Evolutionary conservation across 2,797 vertebrate species (phyloP), one percentile per base, ranked within the genome.

Genomic region (Nannoperca obscura): DNA sequence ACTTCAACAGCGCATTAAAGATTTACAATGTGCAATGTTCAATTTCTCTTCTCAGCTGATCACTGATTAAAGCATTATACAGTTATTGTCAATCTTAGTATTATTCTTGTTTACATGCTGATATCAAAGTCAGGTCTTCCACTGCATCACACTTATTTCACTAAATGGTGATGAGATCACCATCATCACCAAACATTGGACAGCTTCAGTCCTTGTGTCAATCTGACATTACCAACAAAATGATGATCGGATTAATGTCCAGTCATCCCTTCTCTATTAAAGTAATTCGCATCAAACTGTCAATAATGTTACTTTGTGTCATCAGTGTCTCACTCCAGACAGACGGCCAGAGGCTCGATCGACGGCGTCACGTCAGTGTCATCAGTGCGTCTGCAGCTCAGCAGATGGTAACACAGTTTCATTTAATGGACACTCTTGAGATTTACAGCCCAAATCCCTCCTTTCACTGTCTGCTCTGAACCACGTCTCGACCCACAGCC

Each of bases 341-440:
- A 83, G 79, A 83, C 20, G 30, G 71, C 55, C 50, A 57, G 17
- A 40, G 22, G 62, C 46, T 73, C 24, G 40, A 69, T 11, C 50
- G 61, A 76, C 79, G 71, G 63, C 65, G 30, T 86, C 74, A 82
- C 47, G n/a, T 79, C 71, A 42, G 75, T 70, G 77, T 88, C 76
- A 83, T 73, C 54, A 34, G 32, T 44, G 30, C 57, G 75, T 82
- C 76, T 86, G 85, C 63, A 50, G 83, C 70, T 80, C 58, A 86
- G 70, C 91, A 93, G 90, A 92, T 85, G 86, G 84, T 83, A 76
- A 59, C 59, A 17, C 76, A 54, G 81, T 62, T 85, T 86, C 83
- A 83, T 85, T 80, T 78, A 80, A 81, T 77, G 58, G 61, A 82
- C 42, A 22, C 67, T 59, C 36, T 64, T 44, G 20, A 68, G 59